These are phyloP conservation scores for Stercorarius parasiticus DNA, from an alignment of 2,113 vertebrate species.

Conservation along the genomic window DNA sequence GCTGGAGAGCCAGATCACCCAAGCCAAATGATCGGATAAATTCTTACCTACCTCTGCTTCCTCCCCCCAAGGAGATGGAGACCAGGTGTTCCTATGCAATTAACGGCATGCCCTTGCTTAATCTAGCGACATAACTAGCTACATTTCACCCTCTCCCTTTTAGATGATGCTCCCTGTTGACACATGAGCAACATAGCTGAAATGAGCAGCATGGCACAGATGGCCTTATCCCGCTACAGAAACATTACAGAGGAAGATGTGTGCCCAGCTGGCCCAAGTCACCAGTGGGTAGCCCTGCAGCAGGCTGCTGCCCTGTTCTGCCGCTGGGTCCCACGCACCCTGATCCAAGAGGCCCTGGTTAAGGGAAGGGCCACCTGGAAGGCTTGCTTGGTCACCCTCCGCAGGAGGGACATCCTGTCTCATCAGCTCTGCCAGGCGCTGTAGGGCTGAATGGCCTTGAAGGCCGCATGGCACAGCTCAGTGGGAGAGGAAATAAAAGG, in stretches of 20 bases:
- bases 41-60: not conserved
- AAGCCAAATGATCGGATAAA: not conserved
- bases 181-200: not conserved
- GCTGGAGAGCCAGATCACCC: not conserved
- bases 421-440: not conserved
- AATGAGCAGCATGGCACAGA: not conserved
- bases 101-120: not conserved
- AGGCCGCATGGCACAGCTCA: not conserved
- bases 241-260: not conserved
- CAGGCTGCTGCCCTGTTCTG: not conserved
- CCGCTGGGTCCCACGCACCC: not conserved
- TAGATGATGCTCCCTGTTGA: not conserved
- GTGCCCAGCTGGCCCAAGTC: not conserved
- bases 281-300: not conserved
- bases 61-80: not conserved
- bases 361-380: not conserved
- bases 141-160: rapidly evolving
- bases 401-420: not conserved
- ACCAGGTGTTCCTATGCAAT: not conserved
- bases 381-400: not conserved
- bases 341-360: not conserved
- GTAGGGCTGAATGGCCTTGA: not conserved
- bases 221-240: not conserved
- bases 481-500: not conserved
- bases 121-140: not conserved